Conservation (phyloP, 2,797 vertebrate genomes). For the Propithecus perrieri region DNA sequence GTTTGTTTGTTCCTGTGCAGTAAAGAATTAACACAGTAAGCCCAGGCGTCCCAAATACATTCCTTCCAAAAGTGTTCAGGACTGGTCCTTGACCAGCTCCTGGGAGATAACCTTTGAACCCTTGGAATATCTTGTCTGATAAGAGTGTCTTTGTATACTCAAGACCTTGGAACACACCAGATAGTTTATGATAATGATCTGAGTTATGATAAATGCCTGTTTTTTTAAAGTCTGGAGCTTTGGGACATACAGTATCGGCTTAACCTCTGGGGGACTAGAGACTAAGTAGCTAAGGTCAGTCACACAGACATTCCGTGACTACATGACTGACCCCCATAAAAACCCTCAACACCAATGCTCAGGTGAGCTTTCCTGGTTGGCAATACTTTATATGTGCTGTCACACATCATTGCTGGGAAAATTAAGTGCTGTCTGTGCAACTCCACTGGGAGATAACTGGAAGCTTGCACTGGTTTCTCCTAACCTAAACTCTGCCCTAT, state of each 20-base stretch:
- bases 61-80: neutral
- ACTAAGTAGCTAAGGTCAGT: neutral
- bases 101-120: neutral
- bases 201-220: neutral
- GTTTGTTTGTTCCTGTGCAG: neutral
- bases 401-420: neutral
- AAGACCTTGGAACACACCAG: neutral
- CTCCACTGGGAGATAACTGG: neutral
- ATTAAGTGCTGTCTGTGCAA: neutral
- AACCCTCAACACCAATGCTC: neutral
- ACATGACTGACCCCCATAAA: neutral
- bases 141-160: neutral
- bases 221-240: neutral
- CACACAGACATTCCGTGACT: neutral
- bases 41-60: neutral
- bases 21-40: neutral
- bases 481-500: neutral
- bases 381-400: neutral
- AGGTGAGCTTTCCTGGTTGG: neutral
- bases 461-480: neutral
- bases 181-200: neutral
- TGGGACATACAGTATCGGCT: neutral
- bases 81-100: neutral
- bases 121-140: neutral
- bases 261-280: neutral